Evolutionary conservation across 2,888 invertebrate genomes (phyloP).

Genomic region (Clistopyga incitator): DNA sequence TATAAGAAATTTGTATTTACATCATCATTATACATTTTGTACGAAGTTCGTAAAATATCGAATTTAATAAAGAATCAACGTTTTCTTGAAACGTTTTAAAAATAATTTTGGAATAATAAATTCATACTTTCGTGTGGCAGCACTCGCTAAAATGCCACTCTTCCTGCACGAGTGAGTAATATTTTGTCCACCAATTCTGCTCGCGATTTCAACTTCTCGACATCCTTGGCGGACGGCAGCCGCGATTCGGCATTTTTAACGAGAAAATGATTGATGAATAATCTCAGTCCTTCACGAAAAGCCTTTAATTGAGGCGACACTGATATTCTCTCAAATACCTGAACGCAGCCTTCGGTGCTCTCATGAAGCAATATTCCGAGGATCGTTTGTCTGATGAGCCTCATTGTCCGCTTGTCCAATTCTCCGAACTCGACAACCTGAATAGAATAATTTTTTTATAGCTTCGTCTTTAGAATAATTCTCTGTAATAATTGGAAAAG

Average conservation of each 20-base stretch:
- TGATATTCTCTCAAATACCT: constrained; percentile 91
- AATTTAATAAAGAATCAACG: constrained; percentile 39
- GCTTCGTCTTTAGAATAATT: too few species aligned
- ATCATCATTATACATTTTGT: constrained; percentile 33
- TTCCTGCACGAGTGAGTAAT: constrained; percentile 85
- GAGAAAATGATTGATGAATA: constrained; percentile 95
- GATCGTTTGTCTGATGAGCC: constrained; percentile 92
- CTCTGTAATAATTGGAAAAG: neutral
- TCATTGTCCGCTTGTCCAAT: constrained; percentile 91
- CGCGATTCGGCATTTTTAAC: constrained; percentile 87
- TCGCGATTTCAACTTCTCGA: constrained; percentile 86
- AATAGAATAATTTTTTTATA: neutral
- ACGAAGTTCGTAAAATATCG: constrained; percentile 11
- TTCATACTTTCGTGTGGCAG: neutral
- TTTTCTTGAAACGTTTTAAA: constrained; percentile 17
- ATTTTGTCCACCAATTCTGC: constrained; percentile 89
- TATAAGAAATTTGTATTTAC: constrained; percentile 49
- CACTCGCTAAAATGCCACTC: constrained; percentile 75
- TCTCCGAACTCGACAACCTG: constrained; percentile 94
- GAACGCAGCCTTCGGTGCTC: constrained; percentile 86
- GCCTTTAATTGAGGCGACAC: constrained; percentile 90
- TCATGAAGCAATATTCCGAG: constrained; percentile 90
- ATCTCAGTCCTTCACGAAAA: constrained; percentile 92
- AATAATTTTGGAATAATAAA: too few species aligned
- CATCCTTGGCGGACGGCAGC: constrained; percentile 83